Percentiles rank a stretch among this genome's conserved stretches.
Conservation (phyloP, 2,888 invertebrate species). For the Drosophila picticornis region DNA sequence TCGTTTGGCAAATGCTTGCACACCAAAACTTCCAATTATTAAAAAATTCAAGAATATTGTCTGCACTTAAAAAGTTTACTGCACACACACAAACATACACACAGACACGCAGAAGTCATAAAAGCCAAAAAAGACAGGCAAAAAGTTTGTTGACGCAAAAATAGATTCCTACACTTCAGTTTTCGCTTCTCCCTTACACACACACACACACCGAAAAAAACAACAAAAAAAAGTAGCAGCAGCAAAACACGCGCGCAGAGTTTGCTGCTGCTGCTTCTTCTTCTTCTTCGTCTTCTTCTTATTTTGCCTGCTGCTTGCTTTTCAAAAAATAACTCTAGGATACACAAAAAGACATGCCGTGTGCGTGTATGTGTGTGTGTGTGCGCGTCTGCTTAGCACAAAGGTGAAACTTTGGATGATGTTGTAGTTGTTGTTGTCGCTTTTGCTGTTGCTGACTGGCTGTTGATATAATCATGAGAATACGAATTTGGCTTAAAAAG, state of each 20-base stretch:
- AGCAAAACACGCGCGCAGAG: slow-evolving; percentile 56
- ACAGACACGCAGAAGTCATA: slow-evolving; percentile 34
- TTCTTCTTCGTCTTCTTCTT: slow-evolving; percentile 43
- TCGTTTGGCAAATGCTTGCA: slow-evolving; percentile 24
- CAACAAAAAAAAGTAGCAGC: slow-evolving; percentile 25
- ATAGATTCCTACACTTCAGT: slow-evolving; percentile 67
- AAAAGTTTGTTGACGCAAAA: slow-evolving; percentile 64
- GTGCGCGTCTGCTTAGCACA: slow-evolving; percentile 53
- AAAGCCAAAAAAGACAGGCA: slow-evolving; percentile 49
- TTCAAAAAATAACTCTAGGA: slow-evolving; percentile 80
- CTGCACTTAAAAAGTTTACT: slow-evolving; percentile 58
- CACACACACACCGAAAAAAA: slow-evolving; percentile 5
- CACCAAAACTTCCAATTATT: slow-evolving; percentile 45
- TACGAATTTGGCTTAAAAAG: slow-evolving; percentile 71
- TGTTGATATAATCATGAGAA: slow-evolving; percentile 70
- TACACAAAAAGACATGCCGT: slow-evolving; percentile 77
- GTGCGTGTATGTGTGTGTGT: slow-evolving; percentile 36
- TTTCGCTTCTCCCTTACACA: slow-evolving; percentile 31
- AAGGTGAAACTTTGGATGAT: slow-evolving; percentile 73
- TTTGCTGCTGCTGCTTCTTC: slow-evolving; percentile 29
- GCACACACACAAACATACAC: slow-evolving; percentile 17
- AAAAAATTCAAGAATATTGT: slow-evolving; percentile 48
- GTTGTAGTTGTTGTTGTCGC: slow-evolving; percentile 19
- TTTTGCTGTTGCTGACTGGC: slow-evolving; percentile 50
- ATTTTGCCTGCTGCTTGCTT: slow-evolving; percentile 52